phyloP scores from a whole-genome alignment of 1,140 invertebrate species.

The Littorina saxatilis region DNA sequence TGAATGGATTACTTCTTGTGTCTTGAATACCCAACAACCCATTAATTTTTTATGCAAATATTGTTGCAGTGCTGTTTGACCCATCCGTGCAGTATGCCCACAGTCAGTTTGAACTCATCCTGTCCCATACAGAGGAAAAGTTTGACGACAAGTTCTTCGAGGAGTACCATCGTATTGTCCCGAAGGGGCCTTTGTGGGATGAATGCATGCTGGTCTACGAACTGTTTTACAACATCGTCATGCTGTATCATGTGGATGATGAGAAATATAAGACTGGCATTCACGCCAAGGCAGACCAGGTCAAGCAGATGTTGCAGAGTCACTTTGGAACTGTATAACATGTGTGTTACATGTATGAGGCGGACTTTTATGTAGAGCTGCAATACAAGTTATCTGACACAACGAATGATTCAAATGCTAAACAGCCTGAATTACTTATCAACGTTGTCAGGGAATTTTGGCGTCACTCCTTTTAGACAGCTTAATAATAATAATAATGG shows the following conservation, averaged over 20 bases:
- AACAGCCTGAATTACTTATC: too few relatives aligned
- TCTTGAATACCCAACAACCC: neutral
- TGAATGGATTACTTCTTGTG: too few relatives aligned
- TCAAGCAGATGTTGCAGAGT: constrained; percentile 24
- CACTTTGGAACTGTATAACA: neutral
- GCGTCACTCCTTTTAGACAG: too few relatives aligned
- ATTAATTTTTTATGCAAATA: too few relatives aligned
- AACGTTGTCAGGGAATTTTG: too few relatives aligned
- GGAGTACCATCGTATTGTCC: constrained; percentile 28
- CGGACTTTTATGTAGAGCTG: too few relatives aligned
- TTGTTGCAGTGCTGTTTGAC: constrained; percentile 40
- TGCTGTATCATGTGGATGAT: constrained; percentile 35
- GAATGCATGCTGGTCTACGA: constrained; percentile 36
- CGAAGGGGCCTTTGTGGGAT: neutral
- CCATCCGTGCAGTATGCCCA: constrained; percentile 35
- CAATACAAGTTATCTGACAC: too few relatives aligned
- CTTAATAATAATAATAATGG: too few relatives aligned
- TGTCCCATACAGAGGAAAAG: constrained; percentile 15
- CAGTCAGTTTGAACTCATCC: constrained; percentile 30
- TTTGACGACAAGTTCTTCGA: constrained; percentile 39
- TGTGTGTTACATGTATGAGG: too few relatives aligned
- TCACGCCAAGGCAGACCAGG: neutral
- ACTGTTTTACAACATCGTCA: constrained; percentile 35
- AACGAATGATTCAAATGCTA: too few relatives aligned
- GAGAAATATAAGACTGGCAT: neutral